These are phyloP conservation scores for Drosophila multiciliata DNA, from an alignment of 2,888 invertebrate species.

Conservation along the genomic window DNA sequence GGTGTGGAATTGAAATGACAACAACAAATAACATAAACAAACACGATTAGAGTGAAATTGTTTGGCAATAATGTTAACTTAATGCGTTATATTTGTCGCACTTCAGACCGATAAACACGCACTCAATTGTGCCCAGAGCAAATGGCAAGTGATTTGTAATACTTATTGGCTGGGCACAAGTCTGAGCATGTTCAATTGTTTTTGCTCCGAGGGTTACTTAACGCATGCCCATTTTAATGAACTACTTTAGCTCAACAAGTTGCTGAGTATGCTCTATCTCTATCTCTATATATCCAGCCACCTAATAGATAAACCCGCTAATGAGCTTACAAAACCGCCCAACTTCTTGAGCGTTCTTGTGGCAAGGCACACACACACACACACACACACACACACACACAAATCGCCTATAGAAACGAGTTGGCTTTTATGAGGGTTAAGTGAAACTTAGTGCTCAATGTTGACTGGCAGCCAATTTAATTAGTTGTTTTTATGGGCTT, in stretches of 20 bases:
- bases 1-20: conserved; percentile 33
- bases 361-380: conserved; percentile 16
- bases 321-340: conserved; percentile 43
- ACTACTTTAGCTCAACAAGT: conserved; percentile 46
- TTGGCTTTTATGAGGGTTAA: conserved; percentile 47
- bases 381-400: conserved; percentile 7
- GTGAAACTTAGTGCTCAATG: conserved; percentile 17
- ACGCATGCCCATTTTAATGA: conserved; percentile 15
- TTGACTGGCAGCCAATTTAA: conserved; percentile 42
- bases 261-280: conserved; percentile 7
- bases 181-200: conserved; percentile 34
- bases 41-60: conserved; percentile 64
- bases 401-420: conserved; percentile 32
- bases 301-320: conserved; percentile 58
- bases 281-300: conserved; percentile 10
- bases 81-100: conserved; percentile 54
- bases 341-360: conserved; percentile 24
- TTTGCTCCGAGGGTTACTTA: background rate
- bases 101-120: conserved; percentile 52
- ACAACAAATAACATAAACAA: conserved; percentile 54
- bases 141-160: conserved; percentile 51
- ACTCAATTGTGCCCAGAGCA: conserved; percentile 38
- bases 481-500: conserved; percentile 49
- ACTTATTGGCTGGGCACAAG: conserved; percentile 44
- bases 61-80: conserved; percentile 67